Evolutionary conservation across 2,113 vertebrate genomes (phyloP).

Genomic region (Stegostoma tigrinum): DNA sequence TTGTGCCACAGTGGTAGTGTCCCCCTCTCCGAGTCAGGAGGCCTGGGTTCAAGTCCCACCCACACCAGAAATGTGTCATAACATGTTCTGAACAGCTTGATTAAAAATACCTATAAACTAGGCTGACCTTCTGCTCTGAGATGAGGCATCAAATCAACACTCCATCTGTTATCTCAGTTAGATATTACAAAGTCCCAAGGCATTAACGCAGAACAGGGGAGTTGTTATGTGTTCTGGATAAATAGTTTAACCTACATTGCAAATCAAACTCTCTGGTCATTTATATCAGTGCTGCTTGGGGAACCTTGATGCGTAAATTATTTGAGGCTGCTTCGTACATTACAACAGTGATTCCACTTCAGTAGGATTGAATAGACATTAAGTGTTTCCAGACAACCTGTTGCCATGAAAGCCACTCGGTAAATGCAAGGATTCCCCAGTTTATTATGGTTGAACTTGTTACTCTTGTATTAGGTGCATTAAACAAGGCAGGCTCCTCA

Average conservation of each 20-base stretch:
- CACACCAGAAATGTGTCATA: too few relatives aligned
- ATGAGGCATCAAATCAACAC: neutral
- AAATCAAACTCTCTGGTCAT: neutral
- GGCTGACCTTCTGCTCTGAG: neutral
- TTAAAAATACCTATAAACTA: neutral
- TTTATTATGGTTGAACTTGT: neutral
- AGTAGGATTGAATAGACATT: too few relatives aligned
- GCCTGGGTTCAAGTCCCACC: too few relatives aligned
- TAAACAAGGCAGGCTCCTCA: neutral
- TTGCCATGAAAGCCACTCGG: neutral
- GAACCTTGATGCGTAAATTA: too few relatives aligned
- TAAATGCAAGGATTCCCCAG: neutral
- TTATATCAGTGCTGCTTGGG: neutral
- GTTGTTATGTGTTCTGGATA: neutral
- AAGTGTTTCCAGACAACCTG: neutral
- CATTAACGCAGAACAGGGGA: neutral
- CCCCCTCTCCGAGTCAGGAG: too few relatives aligned
- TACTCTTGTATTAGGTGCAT: neutral
- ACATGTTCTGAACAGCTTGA: too few relatives aligned
- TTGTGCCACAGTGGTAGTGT: too few relatives aligned
- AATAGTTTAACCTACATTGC: neutral
- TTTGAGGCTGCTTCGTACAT: too few relatives aligned
- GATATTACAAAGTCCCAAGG: neutral
- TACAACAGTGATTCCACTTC: too few relatives aligned
- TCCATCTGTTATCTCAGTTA: neutral